These are phyloP conservation scores for Leptinotarsa texana DNA, from an alignment of 1,140 invertebrate species.

Conservation along the genomic window DNA sequence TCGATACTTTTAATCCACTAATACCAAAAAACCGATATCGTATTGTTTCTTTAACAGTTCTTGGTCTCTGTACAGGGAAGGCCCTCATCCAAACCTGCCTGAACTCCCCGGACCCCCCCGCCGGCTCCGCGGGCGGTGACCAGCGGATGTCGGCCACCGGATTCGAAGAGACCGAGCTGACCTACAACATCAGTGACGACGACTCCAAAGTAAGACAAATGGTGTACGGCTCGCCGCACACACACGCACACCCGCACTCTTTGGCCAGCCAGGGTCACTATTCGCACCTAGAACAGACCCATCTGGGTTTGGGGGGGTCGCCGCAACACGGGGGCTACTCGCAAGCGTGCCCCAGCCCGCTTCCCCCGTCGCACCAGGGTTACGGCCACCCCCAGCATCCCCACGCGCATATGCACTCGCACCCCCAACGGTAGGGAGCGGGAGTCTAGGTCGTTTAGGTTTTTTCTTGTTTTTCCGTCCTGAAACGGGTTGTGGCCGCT, in stretches of 20 bases:
- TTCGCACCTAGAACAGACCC: constrained; percentile 52
- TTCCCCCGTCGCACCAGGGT: constrained; percentile 64
- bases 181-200: constrained; percentile 93
- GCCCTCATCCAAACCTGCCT: constrained; percentile 98
- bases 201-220: constrained; percentile 95
- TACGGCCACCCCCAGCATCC: constrained; percentile 66
- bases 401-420: constrained; percentile 65
- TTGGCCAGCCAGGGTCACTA: constrained; percentile 53
- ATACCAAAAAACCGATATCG: constrained; percentile 6
- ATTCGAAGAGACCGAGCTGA: constrained; percentile 97
- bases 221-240: constrained; percentile 79
- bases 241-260: constrained; percentile 61
- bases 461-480: not conserved
- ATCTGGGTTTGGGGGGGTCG: constrained; percentile 58
- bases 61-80: constrained; percentile 60
- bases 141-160: constrained; percentile 98
- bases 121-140: constrained; percentile 71
- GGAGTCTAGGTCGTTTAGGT: not conserved
- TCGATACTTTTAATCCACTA: constrained; percentile 13
- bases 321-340: constrained; percentile 65
- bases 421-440: constrained; percentile 69
- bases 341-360: constrained; percentile 63
- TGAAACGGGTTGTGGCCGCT: not conserved
- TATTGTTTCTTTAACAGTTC: constrained; percentile 9
- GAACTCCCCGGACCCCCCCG: constrained; percentile 94